A percentile compares a stretch with the other conserved stretches of the same genome.
Conservation (phyloP, 2,797 vertebrate species). For the Borostomias antarcticus region DNA sequence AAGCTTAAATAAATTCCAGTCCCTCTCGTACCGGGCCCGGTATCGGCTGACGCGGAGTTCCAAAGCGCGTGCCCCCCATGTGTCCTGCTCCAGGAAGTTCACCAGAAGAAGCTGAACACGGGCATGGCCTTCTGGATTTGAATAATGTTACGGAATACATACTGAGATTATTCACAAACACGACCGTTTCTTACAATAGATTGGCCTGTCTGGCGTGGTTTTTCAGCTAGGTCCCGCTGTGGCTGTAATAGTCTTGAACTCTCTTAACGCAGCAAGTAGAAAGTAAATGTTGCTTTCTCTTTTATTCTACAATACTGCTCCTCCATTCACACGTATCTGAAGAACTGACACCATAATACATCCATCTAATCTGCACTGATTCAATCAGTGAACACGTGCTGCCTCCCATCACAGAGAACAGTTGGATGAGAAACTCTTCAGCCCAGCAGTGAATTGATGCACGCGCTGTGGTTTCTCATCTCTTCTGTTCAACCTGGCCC, state of each 20-base stretch:
- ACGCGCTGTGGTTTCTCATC: not conserved
- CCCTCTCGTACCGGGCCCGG: no score
- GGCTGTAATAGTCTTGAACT: not conserved
- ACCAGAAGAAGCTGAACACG: slow-evolving; percentile 5
- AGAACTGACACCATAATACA: slow-evolving; percentile 15
- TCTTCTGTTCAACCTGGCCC: slow-evolving; percentile 8
- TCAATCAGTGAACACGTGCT: slow-evolving; percentile 11
- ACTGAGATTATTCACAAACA: slow-evolving; percentile 14
- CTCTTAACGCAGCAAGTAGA: not conserved
- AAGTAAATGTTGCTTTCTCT: not conserved
- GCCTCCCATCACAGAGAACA: not conserved
- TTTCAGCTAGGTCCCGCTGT: not conserved
- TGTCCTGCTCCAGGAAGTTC: slow-evolving; percentile 26
- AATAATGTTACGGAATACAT: slow-evolving; percentile 42
- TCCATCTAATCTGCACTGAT: slow-evolving; percentile 4
- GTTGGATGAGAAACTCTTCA: not conserved
- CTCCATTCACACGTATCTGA: slow-evolving; percentile 16
- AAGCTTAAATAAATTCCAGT: no score
- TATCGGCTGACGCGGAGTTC: not conserved
- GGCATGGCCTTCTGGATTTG: slow-evolving; percentile 1
- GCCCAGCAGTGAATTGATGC: no score
- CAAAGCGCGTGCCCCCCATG: not conserved
- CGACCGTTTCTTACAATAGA: slow-evolving; percentile 3
- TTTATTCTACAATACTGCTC: not conserved
- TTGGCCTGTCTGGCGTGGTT: not conserved